Conservation (phyloP, 2,113 vertebrate species). For the Corvus hawaiiensis region DNA sequence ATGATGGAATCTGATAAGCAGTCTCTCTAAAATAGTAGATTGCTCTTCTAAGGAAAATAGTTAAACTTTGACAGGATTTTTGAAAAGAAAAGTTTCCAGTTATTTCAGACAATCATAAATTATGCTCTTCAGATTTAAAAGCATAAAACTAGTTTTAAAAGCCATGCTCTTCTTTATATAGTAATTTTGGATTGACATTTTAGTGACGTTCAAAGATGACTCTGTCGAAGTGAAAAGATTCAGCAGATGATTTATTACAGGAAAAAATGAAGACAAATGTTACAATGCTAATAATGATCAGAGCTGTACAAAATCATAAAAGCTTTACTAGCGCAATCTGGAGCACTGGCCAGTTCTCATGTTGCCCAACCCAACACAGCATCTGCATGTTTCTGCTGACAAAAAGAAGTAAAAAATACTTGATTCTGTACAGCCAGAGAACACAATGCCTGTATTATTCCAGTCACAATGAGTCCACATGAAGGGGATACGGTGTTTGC, state of each 20-base stretch:
- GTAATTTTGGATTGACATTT: neutral
- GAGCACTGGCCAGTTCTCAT: neutral
- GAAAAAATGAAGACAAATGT: slow-evolving; percentile 12
- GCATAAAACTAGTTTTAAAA: neutral
- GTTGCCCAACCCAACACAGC: neutral
- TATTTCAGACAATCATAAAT: neutral
- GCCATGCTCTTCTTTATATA: neutral
- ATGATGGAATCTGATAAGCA: neutral
- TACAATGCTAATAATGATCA: neutral
- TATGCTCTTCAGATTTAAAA: neutral
- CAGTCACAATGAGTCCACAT: neutral
- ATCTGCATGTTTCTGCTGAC: neutral
- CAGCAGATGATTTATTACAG: neutral
- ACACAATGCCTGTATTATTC: neutral
- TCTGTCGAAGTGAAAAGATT: neutral
- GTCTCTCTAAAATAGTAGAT: neutral
- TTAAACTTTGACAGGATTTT: neutral
- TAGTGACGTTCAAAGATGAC: neutral
- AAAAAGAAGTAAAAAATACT: neutral
- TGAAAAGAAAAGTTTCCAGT: neutral
- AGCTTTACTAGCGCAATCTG: neutral
- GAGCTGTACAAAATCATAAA: neutral
- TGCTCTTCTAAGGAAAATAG: neutral
- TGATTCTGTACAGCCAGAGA: neutral
- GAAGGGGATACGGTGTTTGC: neutral